These are phyloP conservation scores for Notothenia coriiceps DNA, from an alignment of 2,113 vertebrate species.

Conservation along the genomic window DNA sequence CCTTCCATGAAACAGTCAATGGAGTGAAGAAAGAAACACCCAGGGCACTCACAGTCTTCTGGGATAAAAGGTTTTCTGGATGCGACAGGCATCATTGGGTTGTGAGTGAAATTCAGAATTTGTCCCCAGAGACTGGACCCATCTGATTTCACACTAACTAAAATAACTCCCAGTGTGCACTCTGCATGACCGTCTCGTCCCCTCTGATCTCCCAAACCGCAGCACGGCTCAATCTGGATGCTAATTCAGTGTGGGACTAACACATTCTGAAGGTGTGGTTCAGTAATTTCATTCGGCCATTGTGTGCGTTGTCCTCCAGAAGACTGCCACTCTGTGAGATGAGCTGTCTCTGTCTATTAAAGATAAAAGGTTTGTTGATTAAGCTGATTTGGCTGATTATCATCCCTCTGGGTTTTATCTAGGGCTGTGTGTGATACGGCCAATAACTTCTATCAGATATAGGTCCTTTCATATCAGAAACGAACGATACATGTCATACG, in stretches of 20 bases:
- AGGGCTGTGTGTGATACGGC: too few species aligned
- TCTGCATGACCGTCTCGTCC: conserved; percentile 13
- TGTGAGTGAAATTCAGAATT: conserved; percentile 17
- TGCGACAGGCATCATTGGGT: conserved; percentile 44
- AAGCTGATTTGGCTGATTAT: conserved; percentile 15
- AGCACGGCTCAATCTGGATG: conserved; percentile 47
- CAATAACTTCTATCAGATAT: too few species aligned
- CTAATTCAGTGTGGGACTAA: conserved; percentile 31
- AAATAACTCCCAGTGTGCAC: conserved; percentile 42
- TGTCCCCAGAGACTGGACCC: conserved; percentile 33
- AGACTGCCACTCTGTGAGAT: conserved; percentile 27
- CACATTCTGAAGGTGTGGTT: conserved; percentile 6
- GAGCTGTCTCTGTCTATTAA: conserved; percentile 31
- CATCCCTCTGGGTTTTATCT: background rate
- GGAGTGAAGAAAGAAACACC: conserved; percentile 23
- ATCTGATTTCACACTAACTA: conserved; percentile 24
- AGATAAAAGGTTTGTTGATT: conserved; percentile 18
- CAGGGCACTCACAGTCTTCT: conserved; percentile 25
- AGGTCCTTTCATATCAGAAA: too few species aligned
- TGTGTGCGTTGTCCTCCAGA: background rate
- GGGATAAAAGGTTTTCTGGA: conserved; percentile 46
- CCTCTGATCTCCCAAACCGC: conserved; percentile 5
- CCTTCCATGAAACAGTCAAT: conserved; percentile 43
- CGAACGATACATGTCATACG: too few species aligned
- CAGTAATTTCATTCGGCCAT: conserved; percentile 13